Conservation (phyloP, 1,140 invertebrate genomes). For the Gonatopus flavifemur region DNA sequence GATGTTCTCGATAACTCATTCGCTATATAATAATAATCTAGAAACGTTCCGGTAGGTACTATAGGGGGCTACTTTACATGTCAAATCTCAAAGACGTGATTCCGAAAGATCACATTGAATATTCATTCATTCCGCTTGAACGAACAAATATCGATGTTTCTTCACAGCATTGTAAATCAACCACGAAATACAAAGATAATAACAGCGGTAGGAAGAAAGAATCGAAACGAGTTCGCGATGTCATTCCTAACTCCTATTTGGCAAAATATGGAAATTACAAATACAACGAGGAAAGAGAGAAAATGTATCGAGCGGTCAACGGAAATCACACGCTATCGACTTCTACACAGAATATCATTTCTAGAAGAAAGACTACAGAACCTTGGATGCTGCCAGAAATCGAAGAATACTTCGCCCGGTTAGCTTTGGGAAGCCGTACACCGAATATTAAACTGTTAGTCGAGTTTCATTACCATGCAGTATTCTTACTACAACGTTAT, state of each 20-base stretch:
- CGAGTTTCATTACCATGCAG: too few relatives aligned
- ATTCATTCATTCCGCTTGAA: too few relatives aligned
- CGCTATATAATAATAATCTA: too few relatives aligned
- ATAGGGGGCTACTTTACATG: too few relatives aligned
- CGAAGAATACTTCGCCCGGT: conserved; percentile 42
- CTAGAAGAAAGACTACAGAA: conserved; percentile 22
- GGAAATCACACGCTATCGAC: conserved; percentile 9
- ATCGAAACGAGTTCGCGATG: conserved; percentile 39
- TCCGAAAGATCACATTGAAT: too few relatives aligned
- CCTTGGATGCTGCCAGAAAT: conserved; percentile 52
- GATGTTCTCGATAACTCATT: too few relatives aligned
- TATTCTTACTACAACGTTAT: too few relatives aligned
- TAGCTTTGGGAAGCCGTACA: conserved; percentile 23
- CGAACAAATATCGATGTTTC: too few relatives aligned
- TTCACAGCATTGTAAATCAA: conserved; percentile 46
- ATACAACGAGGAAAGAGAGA: conserved; percentile 45
- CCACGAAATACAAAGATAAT: conserved; percentile 31
- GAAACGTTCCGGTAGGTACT: too few relatives aligned
- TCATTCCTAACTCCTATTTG: conserved; percentile 46
- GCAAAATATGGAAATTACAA: conserved; percentile 50
- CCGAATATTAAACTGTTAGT: conserved; percentile 20
- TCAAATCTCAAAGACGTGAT: too few relatives aligned
- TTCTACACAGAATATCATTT: conserved; percentile 5
- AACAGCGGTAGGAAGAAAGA: conserved; percentile 12
- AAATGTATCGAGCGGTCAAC: conserved; percentile 29